Evolutionary conservation across 1,140 invertebrate genomes (phyloP).

Genomic region (Reticulitermes speratus): DNA sequence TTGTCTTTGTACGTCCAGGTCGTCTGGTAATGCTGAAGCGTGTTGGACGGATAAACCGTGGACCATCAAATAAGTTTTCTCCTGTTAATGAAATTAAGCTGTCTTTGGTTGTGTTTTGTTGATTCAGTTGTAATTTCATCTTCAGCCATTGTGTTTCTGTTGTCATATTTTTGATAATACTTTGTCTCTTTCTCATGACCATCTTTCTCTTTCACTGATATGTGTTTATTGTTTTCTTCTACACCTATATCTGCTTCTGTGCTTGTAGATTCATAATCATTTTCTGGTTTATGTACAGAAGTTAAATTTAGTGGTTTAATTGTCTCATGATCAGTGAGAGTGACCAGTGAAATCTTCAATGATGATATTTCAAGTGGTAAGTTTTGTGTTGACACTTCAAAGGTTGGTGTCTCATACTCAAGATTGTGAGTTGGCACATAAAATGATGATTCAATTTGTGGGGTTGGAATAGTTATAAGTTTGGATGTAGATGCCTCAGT

Average conservation of each 20-base stretch:
- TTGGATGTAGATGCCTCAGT: no score
- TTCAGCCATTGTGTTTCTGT: conserved; percentile 15
- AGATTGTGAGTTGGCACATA: background rate
- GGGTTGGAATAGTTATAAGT: background rate
- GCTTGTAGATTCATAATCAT: background rate
- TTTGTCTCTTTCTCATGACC: background rate
- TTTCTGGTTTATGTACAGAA: background rate
- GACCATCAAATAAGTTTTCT: conserved; percentile 24
- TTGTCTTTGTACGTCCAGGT: conserved; percentile 32
- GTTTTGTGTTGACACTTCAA: background rate
- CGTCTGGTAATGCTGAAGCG: conserved; percentile 33
- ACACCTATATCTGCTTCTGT: background rate
- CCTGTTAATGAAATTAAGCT: conserved; percentile 19
- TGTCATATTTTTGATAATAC: background rate
- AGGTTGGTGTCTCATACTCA: background rate
- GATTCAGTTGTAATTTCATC: conserved; percentile 32
- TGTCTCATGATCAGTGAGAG: background rate
- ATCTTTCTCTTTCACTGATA: background rate
- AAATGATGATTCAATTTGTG: conserved; percentile 1
- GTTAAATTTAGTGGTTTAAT: background rate
- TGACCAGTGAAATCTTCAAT: background rate
- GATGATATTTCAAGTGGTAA: background rate
- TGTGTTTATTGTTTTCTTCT: conserved; percentile 5
- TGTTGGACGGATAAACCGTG: conserved; percentile 34
- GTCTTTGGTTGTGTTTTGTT: conserved; percentile 32